Conservation (phyloP, 2,113 vertebrate species). For the Salvelinus sp. region DNA sequence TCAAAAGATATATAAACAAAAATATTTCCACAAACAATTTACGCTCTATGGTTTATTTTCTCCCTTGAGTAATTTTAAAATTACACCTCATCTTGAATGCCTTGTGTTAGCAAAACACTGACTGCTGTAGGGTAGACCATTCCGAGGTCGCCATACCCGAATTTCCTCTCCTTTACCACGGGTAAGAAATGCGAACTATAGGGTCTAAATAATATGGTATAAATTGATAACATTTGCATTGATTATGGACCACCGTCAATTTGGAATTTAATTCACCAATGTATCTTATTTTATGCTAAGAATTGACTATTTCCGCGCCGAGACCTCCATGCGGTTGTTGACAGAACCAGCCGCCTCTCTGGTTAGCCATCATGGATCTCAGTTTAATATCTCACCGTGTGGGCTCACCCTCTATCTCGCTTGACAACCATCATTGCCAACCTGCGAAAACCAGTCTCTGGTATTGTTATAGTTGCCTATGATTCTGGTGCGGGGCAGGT, state of each 20-base stretch:
- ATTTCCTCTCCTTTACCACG: slow-evolving; percentile 79
- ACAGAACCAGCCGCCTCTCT: slow-evolving; percentile 76
- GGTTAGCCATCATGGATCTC: slow-evolving; percentile 81
- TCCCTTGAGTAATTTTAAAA: slow-evolving; percentile 17
- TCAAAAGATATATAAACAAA: slow-evolving; percentile 24
- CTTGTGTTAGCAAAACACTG: slow-evolving; percentile 47
- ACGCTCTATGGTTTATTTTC: not conserved
- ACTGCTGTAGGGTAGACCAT: slow-evolving; percentile 50
- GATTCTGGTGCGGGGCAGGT: slow-evolving; percentile 44
- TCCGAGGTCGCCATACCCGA: slow-evolving; percentile 84
- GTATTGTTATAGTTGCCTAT: slow-evolving; percentile 27
- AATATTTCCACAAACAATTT: not conserved
- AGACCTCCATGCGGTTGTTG: slow-evolving; percentile 77
- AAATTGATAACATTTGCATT: not conserved
- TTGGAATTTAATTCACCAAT: not conserved
- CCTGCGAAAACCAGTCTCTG: slow-evolving; percentile 60
- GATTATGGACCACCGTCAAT: not conserved
- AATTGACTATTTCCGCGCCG: slow-evolving; percentile 60
- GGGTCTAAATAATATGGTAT: not conserved
- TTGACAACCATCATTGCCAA: slow-evolving; percentile 53
- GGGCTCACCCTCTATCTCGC: slow-evolving; percentile 55
- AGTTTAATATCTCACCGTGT: slow-evolving; percentile 80
- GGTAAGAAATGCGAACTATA: slow-evolving; percentile 46
- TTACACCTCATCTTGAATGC: slow-evolving; percentile 20
- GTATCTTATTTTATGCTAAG: slow-evolving; percentile 1